These are phyloP conservation scores for Linyphia triangularis DNA, from an alignment of 2,888 invertebrate genomes.

Conservation along the genomic window DNA sequence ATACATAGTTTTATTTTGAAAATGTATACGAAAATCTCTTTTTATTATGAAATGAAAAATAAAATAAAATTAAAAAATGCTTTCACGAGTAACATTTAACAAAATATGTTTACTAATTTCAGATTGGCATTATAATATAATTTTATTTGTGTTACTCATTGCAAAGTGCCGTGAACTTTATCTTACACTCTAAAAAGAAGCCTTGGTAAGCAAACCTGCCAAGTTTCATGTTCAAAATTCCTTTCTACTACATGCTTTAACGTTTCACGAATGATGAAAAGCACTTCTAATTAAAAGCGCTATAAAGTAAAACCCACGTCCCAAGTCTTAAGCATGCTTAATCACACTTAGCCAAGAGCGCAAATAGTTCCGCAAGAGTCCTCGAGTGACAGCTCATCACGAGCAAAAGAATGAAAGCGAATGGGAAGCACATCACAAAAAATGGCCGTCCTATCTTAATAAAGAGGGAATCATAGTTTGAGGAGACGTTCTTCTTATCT, in stretches of 20 bases:
- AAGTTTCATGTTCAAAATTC: neutral
- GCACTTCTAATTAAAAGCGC: neutral
- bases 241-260: neutral
- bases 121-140: too few species aligned
- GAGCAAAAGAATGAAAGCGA: neutral
- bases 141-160: too few species aligned
- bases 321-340: neutral
- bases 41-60: too few species aligned
- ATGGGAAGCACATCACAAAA: conserved; percentile 21
- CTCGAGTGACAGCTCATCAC: neutral
- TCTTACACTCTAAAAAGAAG: too few species aligned
- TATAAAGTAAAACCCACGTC: neutral
- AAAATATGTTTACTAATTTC: too few species aligned
- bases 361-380: neutral
- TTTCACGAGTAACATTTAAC: too few species aligned
- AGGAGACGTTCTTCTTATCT: conserved; percentile 58
- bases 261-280: neutral
- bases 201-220: neutral
- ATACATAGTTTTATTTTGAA: too few species aligned
- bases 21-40: too few species aligned
- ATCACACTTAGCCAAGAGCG: neutral
- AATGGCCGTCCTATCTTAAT: conserved; percentile 51
- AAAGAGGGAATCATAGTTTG: conserved; percentile 66
- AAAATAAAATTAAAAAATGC: too few species aligned
- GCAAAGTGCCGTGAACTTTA: too few species aligned